Base-by-base conservation (phyloP, 2,113 vertebrate genomes). In the Raja brachyura region DNA sequence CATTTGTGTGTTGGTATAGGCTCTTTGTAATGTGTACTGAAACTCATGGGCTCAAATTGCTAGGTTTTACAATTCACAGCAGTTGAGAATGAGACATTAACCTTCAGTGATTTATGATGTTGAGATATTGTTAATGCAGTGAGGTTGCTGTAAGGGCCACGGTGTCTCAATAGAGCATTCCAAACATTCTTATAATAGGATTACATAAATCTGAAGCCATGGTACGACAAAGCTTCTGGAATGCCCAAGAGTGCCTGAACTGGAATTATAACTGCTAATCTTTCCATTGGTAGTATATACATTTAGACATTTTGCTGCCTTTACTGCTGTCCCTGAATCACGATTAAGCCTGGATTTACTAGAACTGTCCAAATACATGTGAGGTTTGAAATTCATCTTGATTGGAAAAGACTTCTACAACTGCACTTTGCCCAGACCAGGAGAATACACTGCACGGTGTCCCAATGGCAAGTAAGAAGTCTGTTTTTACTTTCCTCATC, bases 171-270 rank as follows among this genome's bases (percentile, higher is more conserved):
- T 8, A 66, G 83, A 88, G 28, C 4, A 66, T n/a, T 88, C 28
- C 83, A 88, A 63, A 88, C 59, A 88, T 63, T 88, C 18, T 63
- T 88, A 88, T 88, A 63, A 88, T 63, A 88, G 59, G 83, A 88
- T 88, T 63, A 88, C 31, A 63, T 88, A 88, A 88, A 88, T 63
- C 59, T 63, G 59, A 63, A 61, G 59, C n/a, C 83, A 88, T 28
- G 61, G 56, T 63, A 61, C 9, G 28, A 88, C 83, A 63, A 88
- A 88, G 59, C 28, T 31, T 88, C 5, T 31, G 59, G 83, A 63
- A 63, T 63, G 83, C 83, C 59, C 25, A 63, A 63, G n/a, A 63
- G 28, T 88, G 59, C 28, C 59, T 88, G 28, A 31, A 63, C 31
- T 88, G 83, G 83, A 66, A 18, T 88, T 66, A 88, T 88, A 31